Conservation (phyloP, 2,797 vertebrate species). For the Eospalax fontanierii region DNA sequence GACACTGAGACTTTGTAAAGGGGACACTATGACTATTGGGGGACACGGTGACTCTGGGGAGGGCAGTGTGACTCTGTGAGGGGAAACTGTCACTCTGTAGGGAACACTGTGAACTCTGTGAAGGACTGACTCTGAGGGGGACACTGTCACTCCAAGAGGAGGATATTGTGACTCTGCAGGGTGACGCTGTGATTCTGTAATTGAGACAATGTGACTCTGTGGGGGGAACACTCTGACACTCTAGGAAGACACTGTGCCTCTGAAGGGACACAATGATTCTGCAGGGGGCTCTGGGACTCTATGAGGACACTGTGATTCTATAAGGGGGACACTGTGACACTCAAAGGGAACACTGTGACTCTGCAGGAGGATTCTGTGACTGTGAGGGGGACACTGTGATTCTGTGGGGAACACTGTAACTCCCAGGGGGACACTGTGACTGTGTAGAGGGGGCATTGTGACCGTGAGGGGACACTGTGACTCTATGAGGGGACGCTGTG, state of each 20-base stretch:
- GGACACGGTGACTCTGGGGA: not conserved
- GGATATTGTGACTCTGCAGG: not conserved
- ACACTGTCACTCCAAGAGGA: not conserved
- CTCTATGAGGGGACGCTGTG: rapidly evolving
- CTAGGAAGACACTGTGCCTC: too few relatives aligned
- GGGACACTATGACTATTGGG: not conserved
- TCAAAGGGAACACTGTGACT: not conserved
- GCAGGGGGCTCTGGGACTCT: too few relatives aligned
- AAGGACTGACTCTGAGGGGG: not conserved
- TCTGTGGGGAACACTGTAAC: not conserved
- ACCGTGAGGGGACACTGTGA: too few relatives aligned
- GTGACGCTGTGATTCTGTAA: too few relatives aligned
- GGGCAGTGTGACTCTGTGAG: too few relatives aligned
- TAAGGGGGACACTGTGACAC: not conserved
- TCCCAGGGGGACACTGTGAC: not conserved
- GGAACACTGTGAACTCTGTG: not conserved
- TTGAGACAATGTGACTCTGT: too few relatives aligned
- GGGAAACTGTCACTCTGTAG: too few relatives aligned
- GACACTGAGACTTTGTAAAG: not conserved
- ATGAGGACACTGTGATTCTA: not conserved
- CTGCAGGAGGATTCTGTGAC: not conserved
- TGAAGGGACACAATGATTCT: too few relatives aligned
- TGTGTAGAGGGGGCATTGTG: too few relatives aligned
- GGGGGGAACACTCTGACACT: too few relatives aligned
- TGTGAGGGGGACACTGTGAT: not conserved